Evolutionary conservation across 2,113 vertebrate genomes (phyloP).

Genomic region (Cryptomyrus ogoouensis): DNA sequence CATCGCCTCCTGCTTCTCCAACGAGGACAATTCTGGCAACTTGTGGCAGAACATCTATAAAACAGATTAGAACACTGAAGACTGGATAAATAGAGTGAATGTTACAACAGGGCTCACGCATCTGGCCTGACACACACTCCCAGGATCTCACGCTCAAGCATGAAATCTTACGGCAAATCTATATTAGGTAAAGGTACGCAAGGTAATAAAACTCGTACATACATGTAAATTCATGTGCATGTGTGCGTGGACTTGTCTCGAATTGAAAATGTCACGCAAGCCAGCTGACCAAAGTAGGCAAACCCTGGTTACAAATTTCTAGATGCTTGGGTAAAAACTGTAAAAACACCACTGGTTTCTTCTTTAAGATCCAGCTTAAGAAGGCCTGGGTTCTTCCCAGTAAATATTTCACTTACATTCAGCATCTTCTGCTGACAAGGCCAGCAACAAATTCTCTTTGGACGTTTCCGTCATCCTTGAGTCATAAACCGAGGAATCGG

Average conservation of each 20-base stretch:
- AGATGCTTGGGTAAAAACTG: neutral
- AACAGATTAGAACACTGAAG: neutral
- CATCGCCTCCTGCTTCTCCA: conserved; percentile 67
- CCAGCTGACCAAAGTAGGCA: too few species aligned
- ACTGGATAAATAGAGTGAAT: neutral
- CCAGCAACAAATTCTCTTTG: conserved; percentile 68
- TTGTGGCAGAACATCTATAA: conserved; percentile 76
- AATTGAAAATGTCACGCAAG: too few species aligned
- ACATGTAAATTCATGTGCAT: too few species aligned
- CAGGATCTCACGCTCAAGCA: too few species aligned
- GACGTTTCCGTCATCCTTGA: conserved; percentile 76
- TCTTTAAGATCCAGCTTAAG: neutral
- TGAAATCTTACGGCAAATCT: too few species aligned
- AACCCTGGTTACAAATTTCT: neutral
- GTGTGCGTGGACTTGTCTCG: too few species aligned
- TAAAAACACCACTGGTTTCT: neutral
- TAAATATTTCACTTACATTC: conserved; percentile 63
- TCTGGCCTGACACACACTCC: too few species aligned
- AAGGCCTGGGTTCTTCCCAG: neutral
- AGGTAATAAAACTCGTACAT: too few species aligned
- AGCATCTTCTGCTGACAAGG: conserved; percentile 51
- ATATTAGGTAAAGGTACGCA: too few species aligned
- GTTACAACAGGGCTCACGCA: neutral
- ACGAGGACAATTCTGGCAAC: conserved; percentile 82
- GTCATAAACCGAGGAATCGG: conserved; percentile 82